Base-by-base conservation (phyloP, 2,797 vertebrate species). In the Xyrichtys novacula region DNA sequence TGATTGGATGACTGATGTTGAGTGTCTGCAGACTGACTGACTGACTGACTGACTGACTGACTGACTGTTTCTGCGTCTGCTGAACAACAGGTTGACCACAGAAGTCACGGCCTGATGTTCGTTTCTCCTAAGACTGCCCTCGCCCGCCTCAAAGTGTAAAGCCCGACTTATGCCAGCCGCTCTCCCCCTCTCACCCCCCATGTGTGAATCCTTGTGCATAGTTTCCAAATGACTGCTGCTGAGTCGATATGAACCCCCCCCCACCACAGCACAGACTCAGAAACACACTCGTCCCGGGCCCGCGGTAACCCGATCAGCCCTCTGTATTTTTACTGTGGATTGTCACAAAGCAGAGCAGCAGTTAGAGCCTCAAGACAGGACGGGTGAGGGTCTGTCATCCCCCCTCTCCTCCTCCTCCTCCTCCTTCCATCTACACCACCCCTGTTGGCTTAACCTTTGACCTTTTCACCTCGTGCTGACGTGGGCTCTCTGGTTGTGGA, bases 171-270 rank as follows among this genome's bases (percentile, higher is more conserved):
- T 87, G 84, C 86, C 84, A 73, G 72, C 65, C 76, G 34, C 76
- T 69, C 83, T 50, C 78, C 78, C 88, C 58, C 75, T 23, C 67
- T 42, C 65, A 57, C 61, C 59, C 69, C 47, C 74, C 72, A 89
- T 88, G 86, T 91, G 88, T 85, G 84, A 92, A 91, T 89, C 86
- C 86, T 84, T 86, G 78, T 87, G 84, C 91, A 93, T 92, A 92
- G 88, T 93, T 93, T 94, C 89, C 92, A 92, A 91, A 91, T 93
- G 89, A 93, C 85, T 77, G 77, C 72, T 53, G 34, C 80, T 72
- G 76, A 57, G 72, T 73, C 72, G 66, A 80, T 78, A 74, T 83
- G 83, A 83, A 69, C 65, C 47, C 74, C 43, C 54, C 19, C 50
- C 61, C 61, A 48, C 59, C 44, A 31, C 47, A 40, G 65, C 66